Evolutionary conservation across 1,140 invertebrate species (phyloP), one percentile per base, ranked within the genome.

Genomic region (Dolichoris vasculosae): DNA sequence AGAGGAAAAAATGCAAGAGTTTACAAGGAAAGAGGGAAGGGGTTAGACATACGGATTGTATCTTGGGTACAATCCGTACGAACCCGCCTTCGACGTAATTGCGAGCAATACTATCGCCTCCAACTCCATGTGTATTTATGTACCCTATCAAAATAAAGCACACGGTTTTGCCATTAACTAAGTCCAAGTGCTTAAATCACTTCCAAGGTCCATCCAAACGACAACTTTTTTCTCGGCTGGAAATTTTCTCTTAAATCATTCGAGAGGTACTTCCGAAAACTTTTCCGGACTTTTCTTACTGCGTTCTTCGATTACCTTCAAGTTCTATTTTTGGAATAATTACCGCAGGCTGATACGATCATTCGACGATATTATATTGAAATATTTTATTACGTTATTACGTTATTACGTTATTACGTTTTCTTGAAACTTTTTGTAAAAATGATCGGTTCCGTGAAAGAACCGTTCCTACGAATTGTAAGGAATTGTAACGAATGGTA

Each of bases 91-190:
- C 4, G 1, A 32, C 4, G 51, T 38, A 40, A 78, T 38, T 63
- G 51, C n/a, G 76, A 32, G 32, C 51, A 77, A 51, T 77, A 23
- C 75, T 20, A 75, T 48, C 26, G 40, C n/a, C n/a, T 46, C 73
- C 40, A 32, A 77, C 43, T 48, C 46, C 75, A 9, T 38, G 38
- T 40, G 23, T n/a, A 32, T 71, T 71, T 73, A 73, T 73, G 38
- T n/a, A 8, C 23, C 23, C 38, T 73, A 73, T 73, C 38, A 73
- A 73, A 73, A 43, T 73, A 73, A 73, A 73, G 69, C 69, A 43
- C 38, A 73, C 38, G 38, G 23, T 43, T 73, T 26, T 43, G 38
- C 69, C 38, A 43, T 73, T 73, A 43, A 43, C 20, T 9, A 26
- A n/a, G 20, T 77, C 46, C 46, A 30, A 77, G 75, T 26, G 11